These are phyloP conservation scores for Monoplex corrugatus DNA, from an alignment of 2,888 invertebrate genomes.

Conservation along the genomic window DNA sequence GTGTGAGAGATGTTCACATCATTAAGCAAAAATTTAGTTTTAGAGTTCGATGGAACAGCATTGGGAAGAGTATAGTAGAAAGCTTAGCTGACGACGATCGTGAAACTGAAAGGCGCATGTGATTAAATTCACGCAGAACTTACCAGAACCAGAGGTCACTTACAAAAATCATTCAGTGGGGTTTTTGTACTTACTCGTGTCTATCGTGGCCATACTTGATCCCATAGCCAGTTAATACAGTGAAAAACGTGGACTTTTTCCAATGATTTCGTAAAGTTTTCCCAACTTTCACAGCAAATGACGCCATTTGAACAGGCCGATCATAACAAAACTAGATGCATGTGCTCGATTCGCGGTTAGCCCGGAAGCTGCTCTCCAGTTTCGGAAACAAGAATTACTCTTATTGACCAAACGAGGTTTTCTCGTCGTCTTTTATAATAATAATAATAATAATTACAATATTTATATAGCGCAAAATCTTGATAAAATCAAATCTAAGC, in stretches of 20 bases:
- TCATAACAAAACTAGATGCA: background rate
- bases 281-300: constrained; percentile 85
- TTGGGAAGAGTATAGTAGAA: too few species aligned
- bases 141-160: too few species aligned
- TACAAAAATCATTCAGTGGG: too few species aligned
- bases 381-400: background rate
- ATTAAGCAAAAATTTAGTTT: too few species aligned
- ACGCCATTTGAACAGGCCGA: constrained; percentile 56
- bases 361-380: background rate
- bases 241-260: constrained; percentile 92
- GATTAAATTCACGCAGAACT: too few species aligned
- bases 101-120: too few species aligned
- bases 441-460: too few species aligned
- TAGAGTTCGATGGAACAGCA: too few species aligned
- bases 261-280: constrained; percentile 90
- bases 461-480: background rate
- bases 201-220: constrained; percentile 87
- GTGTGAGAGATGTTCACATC: too few species aligned
- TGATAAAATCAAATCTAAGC: background rate
- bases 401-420: background rate
- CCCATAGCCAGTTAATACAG: constrained; percentile 87
- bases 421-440: too few species aligned
- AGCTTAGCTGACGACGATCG: too few species aligned
- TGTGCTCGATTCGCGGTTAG: constrained; percentile 16
- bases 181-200: constrained; percentile 86